Evolutionary conservation across 2,113 vertebrate species (phyloP).

Genomic region (Embiotoca jacksoni): DNA sequence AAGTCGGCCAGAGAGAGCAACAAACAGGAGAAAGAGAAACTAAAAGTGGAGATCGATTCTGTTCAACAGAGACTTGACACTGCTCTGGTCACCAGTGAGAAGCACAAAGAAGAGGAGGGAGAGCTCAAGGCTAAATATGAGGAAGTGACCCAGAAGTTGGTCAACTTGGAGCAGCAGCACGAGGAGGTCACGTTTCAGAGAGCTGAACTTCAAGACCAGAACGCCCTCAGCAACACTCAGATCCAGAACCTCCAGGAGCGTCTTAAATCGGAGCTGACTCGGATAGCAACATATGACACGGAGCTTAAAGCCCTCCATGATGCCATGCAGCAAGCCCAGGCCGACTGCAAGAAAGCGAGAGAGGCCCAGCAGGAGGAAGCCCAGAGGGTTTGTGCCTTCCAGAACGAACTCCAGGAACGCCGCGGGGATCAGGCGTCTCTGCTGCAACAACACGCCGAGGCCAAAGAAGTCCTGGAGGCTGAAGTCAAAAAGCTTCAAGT

Average conservation of each 20-base stretch:
- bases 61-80: constrained; percentile 85
- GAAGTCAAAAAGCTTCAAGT: constrained; percentile 72
- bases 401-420: constrained; percentile 82
- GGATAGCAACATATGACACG: constrained; percentile 82
- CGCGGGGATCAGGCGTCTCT: constrained; percentile 71
- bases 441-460: constrained; percentile 74
- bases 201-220: constrained; percentile 77
- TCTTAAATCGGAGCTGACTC: constrained; percentile 78
- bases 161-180: constrained; percentile 80
- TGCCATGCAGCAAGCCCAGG: constrained; percentile 80
- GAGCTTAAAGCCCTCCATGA: constrained; percentile 81
- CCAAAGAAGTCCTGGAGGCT: constrained; percentile 82
- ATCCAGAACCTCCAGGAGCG: constrained; percentile 78
- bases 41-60: constrained; percentile 78
- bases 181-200: constrained; percentile 68
- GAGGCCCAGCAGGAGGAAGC: constrained; percentile 74
- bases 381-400: constrained; percentile 75
- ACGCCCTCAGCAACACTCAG: constrained; percentile 73
- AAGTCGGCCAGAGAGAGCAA: constrained; percentile 74
- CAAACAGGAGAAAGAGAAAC: constrained; percentile 82
- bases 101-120: constrained; percentile 80
- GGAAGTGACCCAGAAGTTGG: constrained; percentile 79
- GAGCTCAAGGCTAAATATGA: constrained; percentile 72
- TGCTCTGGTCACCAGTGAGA: constrained; percentile 78
- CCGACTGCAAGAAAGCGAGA: constrained; percentile 81